Evolutionary conservation across 2,888 invertebrate species (phyloP).

Genomic region (Parthenolecanium corni): DNA sequence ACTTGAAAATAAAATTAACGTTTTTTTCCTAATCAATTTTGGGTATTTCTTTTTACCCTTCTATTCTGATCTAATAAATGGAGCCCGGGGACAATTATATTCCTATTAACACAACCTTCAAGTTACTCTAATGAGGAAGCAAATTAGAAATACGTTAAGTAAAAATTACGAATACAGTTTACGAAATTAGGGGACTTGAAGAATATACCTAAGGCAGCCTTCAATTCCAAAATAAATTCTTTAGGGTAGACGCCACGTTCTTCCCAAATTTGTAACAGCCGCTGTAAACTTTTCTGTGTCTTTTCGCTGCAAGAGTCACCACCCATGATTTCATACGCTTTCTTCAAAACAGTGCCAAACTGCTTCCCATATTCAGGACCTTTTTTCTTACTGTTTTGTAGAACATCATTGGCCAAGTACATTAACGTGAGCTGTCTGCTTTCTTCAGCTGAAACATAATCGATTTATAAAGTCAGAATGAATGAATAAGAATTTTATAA

Average conservation of each 20-base stretch:
- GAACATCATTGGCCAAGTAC: conserved; percentile 98
- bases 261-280: conserved; percentile 83
- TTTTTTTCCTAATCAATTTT: too few relatives aligned
- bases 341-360: conserved; percentile 65
- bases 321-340: conserved; percentile 75
- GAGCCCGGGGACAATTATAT: too few relatives aligned
- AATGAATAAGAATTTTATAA: neutral
- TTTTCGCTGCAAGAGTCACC: conserved; percentile 53
- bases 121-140: too few relatives aligned
- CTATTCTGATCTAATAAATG: too few relatives aligned
- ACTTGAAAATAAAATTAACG: too few relatives aligned
- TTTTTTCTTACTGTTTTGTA: conserved; percentile 96
- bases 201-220: conserved; percentile 45
- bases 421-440: conserved; percentile 81
- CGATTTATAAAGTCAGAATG: neutral
- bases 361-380: conserved; percentile 89
- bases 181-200: too few relatives aligned
- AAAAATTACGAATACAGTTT: too few relatives aligned
- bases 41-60: too few relatives aligned
- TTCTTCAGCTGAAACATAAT: conserved; percentile 65
- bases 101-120: too few relatives aligned
- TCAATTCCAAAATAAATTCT: conserved; percentile 66
- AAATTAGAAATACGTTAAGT: too few relatives aligned
- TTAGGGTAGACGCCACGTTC: conserved; percentile 81
- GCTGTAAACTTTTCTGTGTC: conserved; percentile 63